A percentile compares a stretch with the other conserved stretches of the same genome.
Evolutionary conservation across 2,888 invertebrate genomes (phyloP).

Genomic region (Laspeyria flexula): DNA sequence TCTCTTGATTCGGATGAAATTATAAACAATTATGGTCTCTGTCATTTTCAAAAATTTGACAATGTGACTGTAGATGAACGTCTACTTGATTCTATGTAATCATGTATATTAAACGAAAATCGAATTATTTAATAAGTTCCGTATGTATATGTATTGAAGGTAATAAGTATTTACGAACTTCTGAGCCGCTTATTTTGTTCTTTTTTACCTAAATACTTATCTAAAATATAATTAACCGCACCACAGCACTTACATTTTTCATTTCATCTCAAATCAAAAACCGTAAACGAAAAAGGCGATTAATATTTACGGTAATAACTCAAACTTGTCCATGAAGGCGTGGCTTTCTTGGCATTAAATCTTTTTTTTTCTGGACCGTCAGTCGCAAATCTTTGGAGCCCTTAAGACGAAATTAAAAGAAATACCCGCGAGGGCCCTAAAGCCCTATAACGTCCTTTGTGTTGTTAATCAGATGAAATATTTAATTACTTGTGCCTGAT

Average conservation of each 20-base stretch:
- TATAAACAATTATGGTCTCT: too few relatives aligned
- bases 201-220: too few relatives aligned
- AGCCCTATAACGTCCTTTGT: conserved; percentile 66
- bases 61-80: too few relatives aligned
- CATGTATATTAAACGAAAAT: too few relatives aligned
- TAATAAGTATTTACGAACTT: too few relatives aligned
- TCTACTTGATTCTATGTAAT: too few relatives aligned
- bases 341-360: conserved; percentile 66
- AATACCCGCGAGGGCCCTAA: conserved; percentile 68
- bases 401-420: conserved; percentile 79
- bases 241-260: not conserved
- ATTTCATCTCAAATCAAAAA: conserved; percentile 8
- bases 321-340: conserved; percentile 62
- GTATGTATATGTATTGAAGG: too few relatives aligned
- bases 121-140: too few relatives aligned
- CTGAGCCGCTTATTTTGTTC: too few relatives aligned
- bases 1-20: too few relatives aligned
- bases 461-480: conserved; percentile 84
- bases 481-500: conserved; percentile 76
- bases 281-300: conserved; percentile 63
- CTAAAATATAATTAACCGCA: not conserved
- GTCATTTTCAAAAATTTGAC: too few relatives aligned
- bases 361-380: conserved; percentile 64
- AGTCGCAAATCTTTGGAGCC: conserved; percentile 68
- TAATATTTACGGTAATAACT: conserved; percentile 73